These are phyloP conservation scores for Chrysochloris asiatica DNA, from an alignment of 2,113 vertebrate genomes.

Conservation along the genomic window DNA sequence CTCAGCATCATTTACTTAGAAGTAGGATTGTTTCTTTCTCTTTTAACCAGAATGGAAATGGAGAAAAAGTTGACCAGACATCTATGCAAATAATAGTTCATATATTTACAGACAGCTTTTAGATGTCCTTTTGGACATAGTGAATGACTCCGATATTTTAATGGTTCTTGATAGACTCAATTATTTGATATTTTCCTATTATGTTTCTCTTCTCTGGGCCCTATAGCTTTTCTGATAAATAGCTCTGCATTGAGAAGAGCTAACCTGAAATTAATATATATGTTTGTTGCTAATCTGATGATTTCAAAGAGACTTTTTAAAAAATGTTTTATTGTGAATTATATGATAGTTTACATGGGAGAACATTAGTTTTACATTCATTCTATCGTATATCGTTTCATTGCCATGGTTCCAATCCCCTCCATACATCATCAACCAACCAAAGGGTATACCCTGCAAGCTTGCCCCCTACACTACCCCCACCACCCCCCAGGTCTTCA, in stretches of 20 bases:
- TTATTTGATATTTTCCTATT: not conserved
- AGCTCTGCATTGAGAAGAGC: not conserved
- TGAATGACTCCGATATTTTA: slow-evolving; percentile 14
- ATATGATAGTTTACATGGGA: too few relatives aligned
- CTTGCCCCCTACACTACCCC: too few relatives aligned
- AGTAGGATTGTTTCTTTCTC: not conserved
- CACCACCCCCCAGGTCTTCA: too few relatives aligned
- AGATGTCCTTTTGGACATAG: not conserved
- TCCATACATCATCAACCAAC: too few relatives aligned
- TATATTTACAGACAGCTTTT: not conserved
- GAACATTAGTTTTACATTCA: too few relatives aligned
- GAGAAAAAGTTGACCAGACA: not conserved
- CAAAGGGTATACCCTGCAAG: too few relatives aligned
- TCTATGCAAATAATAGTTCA: not conserved
- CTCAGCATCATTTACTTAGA: not conserved
- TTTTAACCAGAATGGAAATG: not conserved
- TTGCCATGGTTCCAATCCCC: too few relatives aligned
- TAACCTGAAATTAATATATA: not conserved
- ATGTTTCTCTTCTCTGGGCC: not conserved
- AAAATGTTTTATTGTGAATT: too few relatives aligned
- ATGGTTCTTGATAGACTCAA: not conserved
- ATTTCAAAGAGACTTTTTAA: not conserved
- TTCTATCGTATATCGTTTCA: too few relatives aligned
- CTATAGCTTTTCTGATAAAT: not conserved
- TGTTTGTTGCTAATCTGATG: not conserved